phyloP scores from a whole-genome alignment of 2,113 vertebrate genomes.

The Lanius ludovicianus region DNA sequence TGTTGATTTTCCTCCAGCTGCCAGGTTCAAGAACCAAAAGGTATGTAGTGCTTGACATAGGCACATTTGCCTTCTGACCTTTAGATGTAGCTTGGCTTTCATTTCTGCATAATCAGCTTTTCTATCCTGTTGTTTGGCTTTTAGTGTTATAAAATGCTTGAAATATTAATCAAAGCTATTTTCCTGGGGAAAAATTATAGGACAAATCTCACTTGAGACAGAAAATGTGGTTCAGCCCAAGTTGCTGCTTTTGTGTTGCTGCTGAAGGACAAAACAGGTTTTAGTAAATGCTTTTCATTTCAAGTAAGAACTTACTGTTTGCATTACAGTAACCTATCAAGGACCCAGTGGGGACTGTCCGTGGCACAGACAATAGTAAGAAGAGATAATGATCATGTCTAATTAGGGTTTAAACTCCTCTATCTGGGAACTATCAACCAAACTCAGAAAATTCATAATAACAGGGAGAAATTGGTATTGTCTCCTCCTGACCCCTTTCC shows the following conservation, averaged over 20 bases:
- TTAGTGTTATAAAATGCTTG: neutral
- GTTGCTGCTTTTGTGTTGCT: neutral
- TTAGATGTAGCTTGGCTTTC: neutral
- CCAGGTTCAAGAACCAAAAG: constrained; percentile 16
- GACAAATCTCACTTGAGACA: constrained; percentile 3
- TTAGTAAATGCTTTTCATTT: neutral
- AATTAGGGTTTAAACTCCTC: neutral
- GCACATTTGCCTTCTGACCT: constrained; percentile 18
- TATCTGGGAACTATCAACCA: neutral
- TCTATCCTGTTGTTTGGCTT: neutral
- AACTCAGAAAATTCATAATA: neutral
- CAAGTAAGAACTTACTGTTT: neutral
- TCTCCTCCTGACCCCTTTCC: neutral
- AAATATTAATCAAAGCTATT: constrained; percentile 40
- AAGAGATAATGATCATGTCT: neutral
- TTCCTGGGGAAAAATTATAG: neutral
- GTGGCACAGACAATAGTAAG: neutral
- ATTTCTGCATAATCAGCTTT: constrained; percentile 20
- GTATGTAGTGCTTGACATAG: neutral
- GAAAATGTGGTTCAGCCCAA: neutral
- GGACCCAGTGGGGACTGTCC: neutral
- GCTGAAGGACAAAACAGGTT: neutral
- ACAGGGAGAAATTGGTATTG: neutral
- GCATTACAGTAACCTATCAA: neutral
- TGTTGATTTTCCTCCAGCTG: neutral